Percentiles rank a stretch among this genome's conserved stretches.
These are phyloP conservation scores for Melanostigma gelatinosum DNA, from an alignment of 2,113 vertebrate species.

Conservation along the genomic window DNA sequence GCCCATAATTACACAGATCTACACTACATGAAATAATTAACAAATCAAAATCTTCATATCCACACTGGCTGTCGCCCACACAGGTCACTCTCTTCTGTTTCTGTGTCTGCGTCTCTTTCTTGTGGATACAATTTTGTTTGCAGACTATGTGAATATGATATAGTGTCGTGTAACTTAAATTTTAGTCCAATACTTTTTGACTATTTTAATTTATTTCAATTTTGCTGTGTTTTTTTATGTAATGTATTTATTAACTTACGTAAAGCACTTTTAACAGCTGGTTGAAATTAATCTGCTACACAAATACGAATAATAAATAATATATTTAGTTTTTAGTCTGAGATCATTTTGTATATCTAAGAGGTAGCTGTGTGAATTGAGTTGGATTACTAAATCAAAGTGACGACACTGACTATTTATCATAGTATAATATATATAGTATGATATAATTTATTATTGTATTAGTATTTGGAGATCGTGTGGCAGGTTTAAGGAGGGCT, in stretches of 20 bases:
- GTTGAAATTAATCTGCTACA: not conserved
- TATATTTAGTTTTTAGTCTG: not conserved
- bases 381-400: not conserved
- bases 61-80: slow-evolving; percentile 44
- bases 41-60: slow-evolving; percentile 31
- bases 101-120: slow-evolving; percentile 27
- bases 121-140: not conserved
- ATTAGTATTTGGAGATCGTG: not conserved
- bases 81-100: not conserved
- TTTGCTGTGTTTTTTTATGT: not conserved
- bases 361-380: not conserved
- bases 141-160: not conserved
- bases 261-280: not conserved
- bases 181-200: not conserved
- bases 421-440: too few relatives aligned
- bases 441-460: too few relatives aligned
- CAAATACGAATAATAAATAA: too few relatives aligned
- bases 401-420: too few relatives aligned
- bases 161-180: not conserved
- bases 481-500: not conserved
- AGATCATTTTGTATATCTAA: not conserved
- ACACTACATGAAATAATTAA: slow-evolving; percentile 50
- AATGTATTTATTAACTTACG: not conserved
- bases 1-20: slow-evolving; percentile 26
- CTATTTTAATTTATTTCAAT: too few relatives aligned